Base-by-base conservation (phyloP, 2,888 invertebrate genomes). In the Icerya purchasi region DNA sequence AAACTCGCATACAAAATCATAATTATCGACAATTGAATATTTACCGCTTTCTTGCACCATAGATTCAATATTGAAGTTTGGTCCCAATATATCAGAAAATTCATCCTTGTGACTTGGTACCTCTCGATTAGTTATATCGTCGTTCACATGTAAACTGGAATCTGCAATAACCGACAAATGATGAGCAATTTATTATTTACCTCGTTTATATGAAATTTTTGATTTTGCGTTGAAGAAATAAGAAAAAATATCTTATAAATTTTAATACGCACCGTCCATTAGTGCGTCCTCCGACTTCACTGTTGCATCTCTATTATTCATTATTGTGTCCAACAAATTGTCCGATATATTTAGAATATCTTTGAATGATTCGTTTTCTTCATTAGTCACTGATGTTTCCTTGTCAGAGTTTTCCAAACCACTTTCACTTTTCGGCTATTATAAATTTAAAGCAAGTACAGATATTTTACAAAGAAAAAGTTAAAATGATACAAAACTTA, bases 41-140 rank as follows among this genome's bases (percentile, higher is more conserved):
- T 63, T 66, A 72, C 74, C 73, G 1, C 80, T 75, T 63, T 80
- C 80, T 25, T 78, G 74, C 59, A 79, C 82, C 77, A 83, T 84
- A 1, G 83, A 80, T 68, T 86, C 86, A 61, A 88, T 70, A 68
- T 81, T 85, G 66, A 86, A 82, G 68, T 80, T 77, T n/a, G 79
- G 76, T 65, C 79, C 78, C 54, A 82, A 72, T 66, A 82, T 79
- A 69, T 82, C 82, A 57, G 77, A 77, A 25, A 82, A 70, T 70
- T 81, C 81, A 71, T 86, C 85, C 72, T 86, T 86, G 57, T 61
- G 61, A 52, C 50, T 53, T 21, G 58, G 56, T 25, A 58, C 36
- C 5, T 36, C 36, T 36, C 8, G 14, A 36, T 36, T 36, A 36
- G 5, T 36, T 14, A 36, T 36, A 36, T 36, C 25, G 1, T 2